Evolutionary conservation across 2,797 vertebrate genomes (phyloP), one percentile per base, ranked within the genome.

Genomic region (Characodon lateralis): DNA sequence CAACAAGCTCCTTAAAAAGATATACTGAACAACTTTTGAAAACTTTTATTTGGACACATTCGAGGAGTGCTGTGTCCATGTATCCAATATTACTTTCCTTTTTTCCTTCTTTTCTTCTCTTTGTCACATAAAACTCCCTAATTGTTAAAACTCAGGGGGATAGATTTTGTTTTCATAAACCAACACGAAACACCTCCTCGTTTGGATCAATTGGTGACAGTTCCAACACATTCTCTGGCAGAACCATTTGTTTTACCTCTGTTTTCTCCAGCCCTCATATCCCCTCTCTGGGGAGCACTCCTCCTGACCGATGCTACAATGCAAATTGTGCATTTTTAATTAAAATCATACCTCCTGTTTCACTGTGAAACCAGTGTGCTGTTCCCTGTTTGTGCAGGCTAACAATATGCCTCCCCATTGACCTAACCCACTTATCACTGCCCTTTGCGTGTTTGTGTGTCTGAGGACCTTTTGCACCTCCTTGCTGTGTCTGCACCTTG

Each of bases 291-390:
- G 61, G 78, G 86, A 87, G 72, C 59, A 9, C 76, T 71, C 66
- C 72, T 78, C 77, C 83, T 82, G 72, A 58, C 51, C 56, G 73
- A 79, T 76, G 55, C 65, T 35, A 43, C 70, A 76, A 88, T 85
- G 78, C 80, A 89, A 91, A 91, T 89, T 83, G 69, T 83, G 69
- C 72, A 79, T 84, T 92, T 92, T 88, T 92, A 92, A 93, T 92
- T 91, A 88, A 83, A 91, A 83, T 69, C 1, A 65, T 82, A 85
- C 88, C 78, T 82, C 78, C 61, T 66, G 82, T 74, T 84, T 86
- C 65, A 68, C 76, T 31, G 53, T 70, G 51, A 79, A 82, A 66
- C 80, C 76, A 4, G 35, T 71, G 81, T 35, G 71, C 28, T 50
- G 72, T 65, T 72, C 43, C 65, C 31, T 74, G 87, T 89, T 81